Conservation (phyloP, 2,113 vertebrate genomes). For the Leucopsar rothschildi region DNA sequence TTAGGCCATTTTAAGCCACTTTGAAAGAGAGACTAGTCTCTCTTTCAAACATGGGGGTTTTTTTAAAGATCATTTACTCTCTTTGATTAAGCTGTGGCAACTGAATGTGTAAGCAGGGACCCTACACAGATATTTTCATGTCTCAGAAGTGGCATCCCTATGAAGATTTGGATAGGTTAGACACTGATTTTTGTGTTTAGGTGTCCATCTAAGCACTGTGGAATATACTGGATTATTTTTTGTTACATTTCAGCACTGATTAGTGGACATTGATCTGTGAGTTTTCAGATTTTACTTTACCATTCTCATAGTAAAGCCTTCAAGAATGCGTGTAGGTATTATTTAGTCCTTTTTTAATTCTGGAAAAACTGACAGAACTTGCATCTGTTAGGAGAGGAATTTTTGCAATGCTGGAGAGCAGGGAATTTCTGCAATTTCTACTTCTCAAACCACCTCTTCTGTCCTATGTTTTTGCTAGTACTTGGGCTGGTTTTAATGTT, state of each 20-base stretch:
- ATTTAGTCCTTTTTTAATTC: background rate
- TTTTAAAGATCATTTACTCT: background rate
- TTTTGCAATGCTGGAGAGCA: background rate
- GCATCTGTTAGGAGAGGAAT: background rate
- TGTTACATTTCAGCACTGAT: background rate
- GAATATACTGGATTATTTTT: background rate
- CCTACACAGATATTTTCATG: background rate
- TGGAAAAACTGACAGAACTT: background rate
- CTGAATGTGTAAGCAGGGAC: background rate
- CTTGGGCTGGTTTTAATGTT: background rate
- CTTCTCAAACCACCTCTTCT: background rate
- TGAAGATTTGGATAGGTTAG: background rate
- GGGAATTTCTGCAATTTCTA: background rate
- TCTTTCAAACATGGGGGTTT: fast-evolving
- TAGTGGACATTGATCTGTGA: background rate
- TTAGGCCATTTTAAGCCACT: background rate
- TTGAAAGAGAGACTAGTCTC: background rate
- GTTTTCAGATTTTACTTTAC: background rate
- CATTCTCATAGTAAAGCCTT: background rate
- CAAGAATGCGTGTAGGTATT: background rate
- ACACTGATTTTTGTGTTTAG: background rate
- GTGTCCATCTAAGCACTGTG: background rate
- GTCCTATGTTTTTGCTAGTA: background rate
- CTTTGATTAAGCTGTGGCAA: background rate
- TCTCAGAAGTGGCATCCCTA: background rate